Conservation (phyloP, 2,797 vertebrate genomes). For the Thripadectes ignobilis region DNA sequence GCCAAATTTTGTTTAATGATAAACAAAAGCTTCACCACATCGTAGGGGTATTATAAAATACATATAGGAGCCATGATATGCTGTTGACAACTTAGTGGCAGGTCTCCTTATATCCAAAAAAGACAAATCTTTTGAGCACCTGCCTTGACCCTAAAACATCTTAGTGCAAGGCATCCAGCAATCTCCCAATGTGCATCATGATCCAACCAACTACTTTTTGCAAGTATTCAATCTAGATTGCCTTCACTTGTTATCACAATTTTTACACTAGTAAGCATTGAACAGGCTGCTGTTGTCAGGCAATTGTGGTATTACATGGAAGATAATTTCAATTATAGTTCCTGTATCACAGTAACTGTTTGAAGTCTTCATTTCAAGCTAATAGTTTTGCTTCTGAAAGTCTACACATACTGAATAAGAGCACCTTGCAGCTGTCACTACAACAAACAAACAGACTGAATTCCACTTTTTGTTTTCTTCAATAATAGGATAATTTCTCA, state of each 20-base stretch:
- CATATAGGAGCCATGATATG: neutral
- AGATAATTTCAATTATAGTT: neutral
- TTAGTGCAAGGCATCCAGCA: neutral
- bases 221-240: neutral
- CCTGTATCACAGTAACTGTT: neutral
- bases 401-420: neutral
- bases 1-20: neutral
- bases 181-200: neutral
- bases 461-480: neutral
- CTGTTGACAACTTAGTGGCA: neutral
- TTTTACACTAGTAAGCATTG: neutral
- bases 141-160: neutral
- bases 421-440: neutral
- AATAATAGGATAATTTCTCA: neutral
- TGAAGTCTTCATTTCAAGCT: neutral
- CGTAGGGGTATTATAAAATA: neutral
- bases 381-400: neutral
- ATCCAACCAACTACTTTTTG: neutral
- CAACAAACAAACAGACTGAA: neutral
- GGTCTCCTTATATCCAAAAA: neutral
- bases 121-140: neutral
- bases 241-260: neutral
- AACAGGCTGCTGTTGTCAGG: neutral
- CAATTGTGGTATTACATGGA: neutral
- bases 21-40: neutral